phyloP scores from a whole-genome alignment of 2,113 vertebrate genomes.

The Limnothrissa miodon region DNA sequence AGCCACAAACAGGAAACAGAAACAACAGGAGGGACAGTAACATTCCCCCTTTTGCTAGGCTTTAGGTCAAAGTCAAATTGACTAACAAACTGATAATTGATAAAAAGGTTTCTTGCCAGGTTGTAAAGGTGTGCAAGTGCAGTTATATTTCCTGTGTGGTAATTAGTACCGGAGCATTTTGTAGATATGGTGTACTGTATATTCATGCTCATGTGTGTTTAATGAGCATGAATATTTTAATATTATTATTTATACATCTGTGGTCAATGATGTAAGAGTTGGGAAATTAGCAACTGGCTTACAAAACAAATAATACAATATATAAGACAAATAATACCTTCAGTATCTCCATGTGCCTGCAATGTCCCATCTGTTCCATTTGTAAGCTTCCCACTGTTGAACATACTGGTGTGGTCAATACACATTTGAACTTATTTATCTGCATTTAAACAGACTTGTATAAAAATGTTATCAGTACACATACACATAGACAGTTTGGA shows the following conservation, averaged over 20 bases:
- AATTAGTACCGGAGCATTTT: too few species aligned
- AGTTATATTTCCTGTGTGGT: too few species aligned
- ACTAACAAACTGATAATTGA: too few species aligned
- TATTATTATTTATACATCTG: too few species aligned
- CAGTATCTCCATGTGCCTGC: slow-evolving; percentile 74
- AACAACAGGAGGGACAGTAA: not conserved
- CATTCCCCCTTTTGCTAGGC: not conserved
- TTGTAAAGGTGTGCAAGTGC: too few species aligned
- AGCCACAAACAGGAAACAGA: not conserved
- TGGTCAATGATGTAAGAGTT: not conserved
- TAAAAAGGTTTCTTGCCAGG: too few species aligned
- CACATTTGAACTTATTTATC: not conserved
- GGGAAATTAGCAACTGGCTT: not conserved
- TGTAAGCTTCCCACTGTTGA: slow-evolving; percentile 89
- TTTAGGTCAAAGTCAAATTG: not conserved
- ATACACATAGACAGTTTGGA: slow-evolving; percentile 28
- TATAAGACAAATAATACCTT: slow-evolving; percentile 74
- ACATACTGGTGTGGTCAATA: not conserved
- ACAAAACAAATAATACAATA: too few species aligned
- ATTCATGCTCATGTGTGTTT: not conserved
- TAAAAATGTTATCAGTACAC: not conserved
- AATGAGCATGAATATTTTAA: too few species aligned
- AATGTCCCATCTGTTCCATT: slow-evolving; percentile 76
- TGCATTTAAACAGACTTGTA: not conserved
- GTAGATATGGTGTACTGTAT: not conserved